These are phyloP conservation scores for Athripsodes cinereus DNA, from an alignment of 2,888 invertebrate species.

Conservation along the genomic window DNA sequence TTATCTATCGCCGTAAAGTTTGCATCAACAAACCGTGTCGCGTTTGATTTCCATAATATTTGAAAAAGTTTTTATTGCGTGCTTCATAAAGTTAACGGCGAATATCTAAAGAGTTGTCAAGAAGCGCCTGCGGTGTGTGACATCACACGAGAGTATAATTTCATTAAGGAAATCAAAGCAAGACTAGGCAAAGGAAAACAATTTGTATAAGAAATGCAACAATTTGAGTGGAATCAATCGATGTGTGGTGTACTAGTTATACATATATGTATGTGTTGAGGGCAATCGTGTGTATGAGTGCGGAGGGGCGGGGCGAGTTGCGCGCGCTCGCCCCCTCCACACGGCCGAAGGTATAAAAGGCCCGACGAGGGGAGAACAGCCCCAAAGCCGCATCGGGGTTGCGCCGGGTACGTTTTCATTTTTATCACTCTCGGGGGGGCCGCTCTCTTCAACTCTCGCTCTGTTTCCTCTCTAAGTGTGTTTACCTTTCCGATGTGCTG, in stretches of 20 bases:
- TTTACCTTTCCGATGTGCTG: constrained; percentile 34
- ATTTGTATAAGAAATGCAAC: constrained; percentile 26
- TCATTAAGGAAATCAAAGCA: constrained; percentile 21
- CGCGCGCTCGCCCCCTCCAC: constrained; percentile 28
- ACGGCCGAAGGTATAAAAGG: constrained; percentile 43
- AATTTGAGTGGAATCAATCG: constrained; percentile 27
- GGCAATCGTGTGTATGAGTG: constrained; percentile 10
- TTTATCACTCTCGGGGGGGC: constrained; percentile 25
- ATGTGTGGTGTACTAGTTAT: constrained; percentile 13
- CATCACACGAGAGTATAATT: constrained; percentile 9
- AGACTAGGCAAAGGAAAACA: constrained; percentile 22
- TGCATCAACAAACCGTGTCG: neutral
- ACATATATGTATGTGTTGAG: neutral
- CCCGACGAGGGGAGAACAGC: constrained; percentile 36
- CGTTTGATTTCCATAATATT: neutral
- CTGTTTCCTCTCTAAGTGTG: constrained; percentile 13
- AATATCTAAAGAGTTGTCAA: no score
- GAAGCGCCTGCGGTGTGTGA: no score
- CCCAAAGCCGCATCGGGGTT: constrained; percentile 48
- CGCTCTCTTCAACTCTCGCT: constrained; percentile 28
- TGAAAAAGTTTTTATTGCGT: neutral
- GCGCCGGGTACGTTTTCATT: constrained; percentile 36
- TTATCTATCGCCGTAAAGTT: neutral
- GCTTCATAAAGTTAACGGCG: neutral
- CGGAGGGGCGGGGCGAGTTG: constrained; percentile 28